Conservation (phyloP, 2,797 vertebrate genomes). For the Harpagifer antarcticus region DNA sequence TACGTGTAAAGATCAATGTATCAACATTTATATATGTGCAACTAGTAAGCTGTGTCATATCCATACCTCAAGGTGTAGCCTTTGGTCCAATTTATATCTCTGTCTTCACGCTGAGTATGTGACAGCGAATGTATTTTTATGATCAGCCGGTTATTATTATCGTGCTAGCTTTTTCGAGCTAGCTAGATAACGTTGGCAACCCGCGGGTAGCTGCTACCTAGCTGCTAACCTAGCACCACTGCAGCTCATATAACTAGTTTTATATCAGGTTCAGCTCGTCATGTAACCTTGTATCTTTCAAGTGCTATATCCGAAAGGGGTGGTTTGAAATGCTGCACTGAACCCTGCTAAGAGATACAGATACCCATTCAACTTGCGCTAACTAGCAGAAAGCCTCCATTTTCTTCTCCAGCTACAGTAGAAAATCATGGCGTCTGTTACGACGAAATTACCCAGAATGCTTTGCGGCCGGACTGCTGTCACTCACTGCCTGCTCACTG, state of each 20-base stretch:
- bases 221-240: conserved; percentile 35
- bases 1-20: conserved; percentile 15
- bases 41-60: rapidly evolving
- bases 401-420: conserved; percentile 65
- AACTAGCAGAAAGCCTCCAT: conserved; percentile 66
- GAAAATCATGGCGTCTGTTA: conserved; percentile 75
- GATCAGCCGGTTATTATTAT: conserved; percentile 28
- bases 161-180: conserved; percentile 47
- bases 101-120: conserved; percentile 1
- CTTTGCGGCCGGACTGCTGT: conserved; percentile 43
- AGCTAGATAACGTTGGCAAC: conserved; percentile 5
- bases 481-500: background rate
- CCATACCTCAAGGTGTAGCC: conserved; percentile 69
- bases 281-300: background rate
- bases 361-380: background rate
- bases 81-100: conserved; percentile 6
- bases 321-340: background rate
- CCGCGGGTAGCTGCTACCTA: conserved; percentile 8
- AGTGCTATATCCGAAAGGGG: rapidly evolving
- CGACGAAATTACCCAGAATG: conserved; percentile 59
- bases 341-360: background rate
- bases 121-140: background rate
- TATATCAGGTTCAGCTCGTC: background rate
- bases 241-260: background rate
- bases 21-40: rapidly evolving